Percentiles rank a stretch among this genome's conserved stretches.
Evolutionary conservation across 2,113 vertebrate genomes (phyloP).

Genomic region (Anthoscopus minutus): DNA sequence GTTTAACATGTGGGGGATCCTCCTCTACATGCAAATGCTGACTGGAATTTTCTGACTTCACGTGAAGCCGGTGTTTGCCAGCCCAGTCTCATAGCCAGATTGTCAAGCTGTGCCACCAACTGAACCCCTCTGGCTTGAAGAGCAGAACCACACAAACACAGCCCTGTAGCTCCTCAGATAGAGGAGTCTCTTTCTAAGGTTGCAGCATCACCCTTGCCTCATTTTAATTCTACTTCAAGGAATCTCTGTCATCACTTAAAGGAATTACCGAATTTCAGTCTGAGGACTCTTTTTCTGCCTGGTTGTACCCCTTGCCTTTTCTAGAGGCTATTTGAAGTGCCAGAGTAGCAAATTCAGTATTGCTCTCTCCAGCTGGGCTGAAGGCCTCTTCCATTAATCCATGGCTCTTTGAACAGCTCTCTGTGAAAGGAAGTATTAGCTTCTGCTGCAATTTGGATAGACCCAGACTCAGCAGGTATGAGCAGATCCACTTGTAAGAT

Average conservation of each 20-base stretch:
- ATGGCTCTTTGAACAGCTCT: not conserved
- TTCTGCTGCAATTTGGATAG: not conserved
- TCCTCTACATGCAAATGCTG: not conserved
- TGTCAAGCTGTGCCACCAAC: not conserved
- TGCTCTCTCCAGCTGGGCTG: not conserved
- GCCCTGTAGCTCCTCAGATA: not conserved
- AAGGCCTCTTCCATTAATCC: not conserved
- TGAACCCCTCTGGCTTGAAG: rapidly evolving
- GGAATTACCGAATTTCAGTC: not conserved
- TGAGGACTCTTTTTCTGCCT: not conserved
- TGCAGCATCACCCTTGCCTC: not conserved
- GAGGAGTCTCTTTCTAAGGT: not conserved
- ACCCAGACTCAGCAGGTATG: rapidly evolving
- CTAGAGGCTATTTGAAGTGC: not conserved
- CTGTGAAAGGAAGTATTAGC: not conserved
- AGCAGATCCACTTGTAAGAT: not conserved
- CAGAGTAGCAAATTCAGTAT: not conserved
- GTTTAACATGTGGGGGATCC: not conserved
- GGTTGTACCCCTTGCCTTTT: not conserved
- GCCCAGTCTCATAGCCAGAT: rapidly evolving
- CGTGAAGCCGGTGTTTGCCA: not conserved
- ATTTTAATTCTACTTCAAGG: not conserved
- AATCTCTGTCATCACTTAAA: not conserved
- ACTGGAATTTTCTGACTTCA: not conserved
- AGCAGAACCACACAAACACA: not conserved